Conservation (phyloP, 2,797 vertebrate species). For the Syngnathus acus region DNA sequence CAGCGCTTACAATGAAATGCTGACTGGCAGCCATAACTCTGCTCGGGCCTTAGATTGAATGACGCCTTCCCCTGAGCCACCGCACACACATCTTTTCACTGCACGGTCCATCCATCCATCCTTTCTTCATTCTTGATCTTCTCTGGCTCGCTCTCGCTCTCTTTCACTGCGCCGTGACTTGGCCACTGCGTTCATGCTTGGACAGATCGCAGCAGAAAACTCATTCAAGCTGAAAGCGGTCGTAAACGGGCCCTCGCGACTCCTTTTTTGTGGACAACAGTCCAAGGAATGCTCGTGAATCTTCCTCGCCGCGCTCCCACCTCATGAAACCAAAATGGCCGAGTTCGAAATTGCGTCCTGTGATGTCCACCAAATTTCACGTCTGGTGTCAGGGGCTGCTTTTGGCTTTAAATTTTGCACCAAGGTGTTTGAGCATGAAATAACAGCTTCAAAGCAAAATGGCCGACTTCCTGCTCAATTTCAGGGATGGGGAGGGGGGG, state of each 20-base stretch:
- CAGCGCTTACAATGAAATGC: constrained; percentile 38
- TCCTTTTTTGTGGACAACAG: not conserved
- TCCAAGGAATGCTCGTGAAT: too few species aligned
- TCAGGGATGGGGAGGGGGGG: too few species aligned
- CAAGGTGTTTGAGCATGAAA: too few species aligned
- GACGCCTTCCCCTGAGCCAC: constrained; percentile 3
- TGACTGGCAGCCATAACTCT: constrained; percentile 51
- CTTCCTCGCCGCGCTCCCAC: too few species aligned
- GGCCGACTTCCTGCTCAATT: too few species aligned
- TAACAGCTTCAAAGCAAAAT: too few species aligned
- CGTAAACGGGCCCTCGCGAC: not conserved
- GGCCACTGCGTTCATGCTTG: not conserved
- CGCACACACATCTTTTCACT: too few species aligned
- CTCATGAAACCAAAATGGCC: too few species aligned
- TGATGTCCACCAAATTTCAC: too few species aligned
- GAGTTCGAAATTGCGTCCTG: too few species aligned
- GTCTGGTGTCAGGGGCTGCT: too few species aligned
- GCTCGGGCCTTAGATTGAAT: constrained; percentile 35
- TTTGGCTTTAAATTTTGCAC: too few species aligned
- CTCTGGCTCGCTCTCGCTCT: not conserved
- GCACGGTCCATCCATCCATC: not conserved
- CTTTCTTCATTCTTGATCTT: not conserved
- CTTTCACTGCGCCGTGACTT: not conserved
- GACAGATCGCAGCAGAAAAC: not conserved
- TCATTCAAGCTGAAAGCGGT: not conserved